A percentile compares a stretch with the other conserved stretches of the same genome.
Evolutionary conservation across 2,797 vertebrate genomes (phyloP).

Genomic region (Sciurus vulgaris): DNA sequence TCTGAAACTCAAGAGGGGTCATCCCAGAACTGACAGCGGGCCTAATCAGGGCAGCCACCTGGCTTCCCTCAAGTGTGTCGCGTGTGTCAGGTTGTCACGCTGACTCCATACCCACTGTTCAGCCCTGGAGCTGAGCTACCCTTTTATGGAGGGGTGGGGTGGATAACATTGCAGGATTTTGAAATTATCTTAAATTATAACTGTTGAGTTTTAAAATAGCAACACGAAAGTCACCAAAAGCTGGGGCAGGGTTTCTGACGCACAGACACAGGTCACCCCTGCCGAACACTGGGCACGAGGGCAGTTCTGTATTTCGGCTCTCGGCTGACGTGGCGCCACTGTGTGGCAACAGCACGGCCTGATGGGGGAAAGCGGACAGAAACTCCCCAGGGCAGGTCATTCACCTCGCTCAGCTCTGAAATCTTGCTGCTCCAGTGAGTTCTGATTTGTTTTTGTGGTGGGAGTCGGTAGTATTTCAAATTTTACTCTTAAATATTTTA

Average conservation of each 20-base stretch:
- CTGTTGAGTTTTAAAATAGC: conserved; percentile 17
- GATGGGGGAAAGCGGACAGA: accelerated
- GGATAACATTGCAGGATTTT: not conserved
- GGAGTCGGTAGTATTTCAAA: not conserved
- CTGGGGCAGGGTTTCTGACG: not conserved
- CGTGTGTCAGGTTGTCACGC: accelerated
- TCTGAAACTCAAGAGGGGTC: not conserved
- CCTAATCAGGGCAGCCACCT: not conserved
- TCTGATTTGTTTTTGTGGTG: not conserved
- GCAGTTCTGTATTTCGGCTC: not conserved
- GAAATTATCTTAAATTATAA: not conserved
- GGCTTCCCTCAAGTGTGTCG: not conserved
- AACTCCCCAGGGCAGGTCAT: not conserved
- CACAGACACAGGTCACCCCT: not conserved
- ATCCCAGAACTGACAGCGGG: not conserved
- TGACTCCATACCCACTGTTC: not conserved
- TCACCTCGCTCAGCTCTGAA: not conserved
- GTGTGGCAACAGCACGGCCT: not conserved
- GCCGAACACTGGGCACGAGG: accelerated
- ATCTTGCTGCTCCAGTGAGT: not conserved
- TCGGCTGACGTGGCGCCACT: not conserved
- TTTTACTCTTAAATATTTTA: not conserved
- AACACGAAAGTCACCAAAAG: not conserved
- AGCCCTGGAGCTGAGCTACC: not conserved
- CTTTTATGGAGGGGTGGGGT: not conserved